Percentiles rank a stretch among this genome's conserved stretches.
These are phyloP conservation scores for Paracyprichromis sp. DNA, from an alignment of 2,113 vertebrate species.

Conservation along the genomic window DNA sequence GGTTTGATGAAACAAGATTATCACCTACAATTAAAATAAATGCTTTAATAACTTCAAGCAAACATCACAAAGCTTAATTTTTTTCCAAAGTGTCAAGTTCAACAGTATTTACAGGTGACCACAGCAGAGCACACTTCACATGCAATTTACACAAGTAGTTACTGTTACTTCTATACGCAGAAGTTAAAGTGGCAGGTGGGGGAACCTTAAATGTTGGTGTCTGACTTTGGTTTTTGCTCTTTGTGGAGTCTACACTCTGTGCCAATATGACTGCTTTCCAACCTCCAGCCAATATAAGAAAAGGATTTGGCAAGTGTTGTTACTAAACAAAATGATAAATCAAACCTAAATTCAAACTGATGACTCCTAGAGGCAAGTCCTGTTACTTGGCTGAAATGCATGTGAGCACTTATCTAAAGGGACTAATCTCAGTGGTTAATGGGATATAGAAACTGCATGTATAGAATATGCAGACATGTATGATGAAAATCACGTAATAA, in stretches of 20 bases:
- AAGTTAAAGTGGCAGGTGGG: neutral
- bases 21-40: neutral
- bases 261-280: neutral
- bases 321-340: neutral
- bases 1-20: neutral
- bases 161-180: neutral
- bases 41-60: neutral
- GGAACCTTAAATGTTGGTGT: neutral
- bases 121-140: neutral
- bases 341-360: neutral
- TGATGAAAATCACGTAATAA: fast-evolving
- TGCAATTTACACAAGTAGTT: neutral
- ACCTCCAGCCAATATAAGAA: neutral
- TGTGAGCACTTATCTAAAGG: neutral
- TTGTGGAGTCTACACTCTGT: neutral
- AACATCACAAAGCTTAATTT: neutral
- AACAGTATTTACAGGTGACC: neutral
- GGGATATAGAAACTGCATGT: neutral
- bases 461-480: neutral
- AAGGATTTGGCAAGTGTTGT: neutral
- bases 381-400: neutral
- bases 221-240: neutral
- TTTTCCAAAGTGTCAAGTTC: neutral
- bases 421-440: neutral
- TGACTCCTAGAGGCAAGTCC: neutral